phyloP scores from a whole-genome alignment of 2,888 invertebrate genomes.

The Oeneis ivallda region DNA sequence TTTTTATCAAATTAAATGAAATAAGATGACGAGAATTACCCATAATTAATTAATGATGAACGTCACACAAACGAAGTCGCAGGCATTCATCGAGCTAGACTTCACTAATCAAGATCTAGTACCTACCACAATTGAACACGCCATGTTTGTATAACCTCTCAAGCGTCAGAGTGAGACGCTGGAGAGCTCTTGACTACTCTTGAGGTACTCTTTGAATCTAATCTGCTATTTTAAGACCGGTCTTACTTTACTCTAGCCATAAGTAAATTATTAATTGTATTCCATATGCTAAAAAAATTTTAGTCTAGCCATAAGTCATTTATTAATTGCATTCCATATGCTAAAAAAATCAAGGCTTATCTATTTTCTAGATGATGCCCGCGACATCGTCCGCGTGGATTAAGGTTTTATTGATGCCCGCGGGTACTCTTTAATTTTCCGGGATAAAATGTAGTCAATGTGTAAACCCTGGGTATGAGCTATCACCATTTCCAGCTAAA shows the following conservation, averaged over 20 bases:
- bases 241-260: not conserved
- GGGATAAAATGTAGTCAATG: too few species aligned
- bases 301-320: too few species aligned
- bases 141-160: not conserved
- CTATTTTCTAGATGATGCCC: not conserved
- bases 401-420: not conserved
- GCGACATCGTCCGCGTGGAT: not conserved
- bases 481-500: too few species aligned
- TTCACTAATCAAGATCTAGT: not conserved
- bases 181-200: not conserved
- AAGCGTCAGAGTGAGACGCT: not conserved
- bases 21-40: too few species aligned
- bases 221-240: not conserved
- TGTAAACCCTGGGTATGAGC: too few species aligned
- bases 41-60: too few species aligned
- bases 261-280: not conserved
- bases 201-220: not conserved
- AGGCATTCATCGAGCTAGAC: not conserved
- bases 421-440: not conserved
- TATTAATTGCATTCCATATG: too few species aligned
- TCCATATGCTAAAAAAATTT: not conserved
- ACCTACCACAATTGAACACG: not conserved
- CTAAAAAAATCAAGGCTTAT: too few species aligned
- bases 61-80: not conserved
- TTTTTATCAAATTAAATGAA: too few species aligned